Evolutionary conservation across 64 coral and sea anemone species (phyloP), one percentile per base, ranked within the genome.

Genomic region (Porites lutea): DNA sequence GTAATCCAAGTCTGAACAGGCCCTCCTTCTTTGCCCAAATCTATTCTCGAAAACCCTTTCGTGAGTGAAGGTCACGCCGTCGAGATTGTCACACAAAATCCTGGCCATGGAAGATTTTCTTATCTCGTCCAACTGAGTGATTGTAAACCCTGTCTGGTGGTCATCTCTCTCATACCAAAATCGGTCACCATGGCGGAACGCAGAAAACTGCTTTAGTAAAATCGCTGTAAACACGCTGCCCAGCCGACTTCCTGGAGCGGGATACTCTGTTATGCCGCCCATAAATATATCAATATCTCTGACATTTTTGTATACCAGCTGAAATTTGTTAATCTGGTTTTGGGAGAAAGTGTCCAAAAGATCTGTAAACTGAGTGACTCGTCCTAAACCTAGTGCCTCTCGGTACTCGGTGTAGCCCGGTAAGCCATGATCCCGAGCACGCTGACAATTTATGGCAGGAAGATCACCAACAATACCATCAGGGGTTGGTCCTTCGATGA

Each of bases 371-470:
- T 0, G 20, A 2, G 8, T 65, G 6, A 53, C 65, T 18, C 37
- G 79, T 23, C 66, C 18, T 14, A 94, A 54, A 22, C 86, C 92
- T 59, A 19, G 44, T 13, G 4, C 14, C 5, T 18, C 6, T 43
- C 92, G 66, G 62, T 89, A 89, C 69, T 13, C 23, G 61, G 75
- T 89, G 71, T 89, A 94, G 57, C 87, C 63, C n/a, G 92, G 92
- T 48, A 94, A 89, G n/a, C 92, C 92, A 16, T 89, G 92, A 19
- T 88, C 83, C 48, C 92, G 83, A 18, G 85, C 92, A n/a, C 90
- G 82, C 49, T 92, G 90, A 45, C 86, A 78, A 82, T 92, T 92
- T 27, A 92, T 74, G 19, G 90, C 10, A 9, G 78, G 18, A 4
- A 88, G 37, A 22, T 93, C 92, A 18, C 83, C 92, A 2, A 96